phyloP scores from a whole-genome alignment of 2,888 invertebrate genomes.

The Amblyteles armatorius region DNA sequence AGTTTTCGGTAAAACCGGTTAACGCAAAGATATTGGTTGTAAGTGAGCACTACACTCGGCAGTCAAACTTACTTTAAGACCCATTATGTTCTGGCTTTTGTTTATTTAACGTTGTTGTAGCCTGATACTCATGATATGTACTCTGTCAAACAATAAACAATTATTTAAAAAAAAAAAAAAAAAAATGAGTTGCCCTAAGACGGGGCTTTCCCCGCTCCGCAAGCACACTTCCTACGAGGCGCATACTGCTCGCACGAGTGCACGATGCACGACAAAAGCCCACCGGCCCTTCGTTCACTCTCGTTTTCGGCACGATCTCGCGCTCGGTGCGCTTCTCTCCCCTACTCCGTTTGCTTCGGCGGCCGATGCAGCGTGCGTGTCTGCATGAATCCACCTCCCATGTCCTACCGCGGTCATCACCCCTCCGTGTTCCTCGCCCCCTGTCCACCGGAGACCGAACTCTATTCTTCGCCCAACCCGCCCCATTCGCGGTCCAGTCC shows the following conservation, averaged over 20 bases:
- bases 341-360: background rate
- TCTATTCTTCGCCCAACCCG: background rate
- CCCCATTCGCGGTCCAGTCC: constrained; percentile 16
- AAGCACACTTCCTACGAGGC: background rate
- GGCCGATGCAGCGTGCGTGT: background rate
- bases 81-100: too few relatives aligned
- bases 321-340: constrained; percentile 51
- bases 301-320: constrained; percentile 47
- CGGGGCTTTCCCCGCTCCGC: background rate
- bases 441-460: background rate
- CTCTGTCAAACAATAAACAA: too few relatives aligned
- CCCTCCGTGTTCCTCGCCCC: constrained; percentile 2
- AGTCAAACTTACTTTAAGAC: too few relatives aligned
- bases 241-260: constrained; percentile 12
- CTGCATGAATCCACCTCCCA: constrained; percentile 6
- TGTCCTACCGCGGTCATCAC: background rate
- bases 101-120: too few relatives aligned
- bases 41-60: too few relatives aligned
- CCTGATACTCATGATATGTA: too few relatives aligned
- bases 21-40: too few relatives aligned
- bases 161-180: too few relatives aligned
- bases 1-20: too few relatives aligned
- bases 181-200: constrained; percentile 65
- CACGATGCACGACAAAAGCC: constrained; percentile 42
- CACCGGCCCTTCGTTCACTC: constrained; percentile 21